Evolutionary conservation across 2,888 invertebrate genomes (phyloP), one percentile per base, ranked within the genome.

Genomic region (Protula sp.): DNA sequence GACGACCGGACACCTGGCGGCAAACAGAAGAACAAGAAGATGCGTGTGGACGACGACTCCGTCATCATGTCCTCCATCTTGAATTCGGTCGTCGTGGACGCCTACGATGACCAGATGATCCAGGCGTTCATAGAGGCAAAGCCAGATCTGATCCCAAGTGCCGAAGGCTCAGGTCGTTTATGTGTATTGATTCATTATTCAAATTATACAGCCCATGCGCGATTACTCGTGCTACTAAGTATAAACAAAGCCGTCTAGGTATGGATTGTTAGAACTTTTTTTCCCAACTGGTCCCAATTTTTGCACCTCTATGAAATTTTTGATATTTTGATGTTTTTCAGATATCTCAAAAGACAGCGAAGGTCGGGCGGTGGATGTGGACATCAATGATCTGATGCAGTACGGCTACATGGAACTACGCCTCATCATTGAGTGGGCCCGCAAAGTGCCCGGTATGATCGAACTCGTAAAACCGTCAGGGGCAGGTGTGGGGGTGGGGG

Each of bases 1-100:
- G 81, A 81, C 61, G 81, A 81, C 64, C 59, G 80, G 47, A 76
- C 78, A 0, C 80, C 81, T 3, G 79, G 81, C 4, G 79, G 80
- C 3, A 78, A 77, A 62, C 78, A 79, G 57, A 5, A 24, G 9
- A 5, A 22, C 24, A 50, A 50, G 24, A 19, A 26, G 14, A 5
- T 50, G 24, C 9, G 24, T 22, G 5, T 24, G 9, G 50, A 50
- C 14, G 50, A 50, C 19, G 38, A 38, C 19, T 14, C 9, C 19
- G 19, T 9, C 19, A 9, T 38, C 9, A 38, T 38, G 38, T 9
- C 38, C 9, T 38, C 38, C 38, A 38, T 38, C 9, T 19, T 38
- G 38, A 38, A 19, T 38, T 14, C 38, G 19, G 38, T 38, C 38
- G 19, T 14, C 19, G 38, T 19, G 19, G 50, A 50, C 14, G 4